Evolutionary conservation across 2,888 invertebrate genomes (phyloP), one percentile per base, ranked within the genome.

Genomic region (Tachina lurida): DNA sequence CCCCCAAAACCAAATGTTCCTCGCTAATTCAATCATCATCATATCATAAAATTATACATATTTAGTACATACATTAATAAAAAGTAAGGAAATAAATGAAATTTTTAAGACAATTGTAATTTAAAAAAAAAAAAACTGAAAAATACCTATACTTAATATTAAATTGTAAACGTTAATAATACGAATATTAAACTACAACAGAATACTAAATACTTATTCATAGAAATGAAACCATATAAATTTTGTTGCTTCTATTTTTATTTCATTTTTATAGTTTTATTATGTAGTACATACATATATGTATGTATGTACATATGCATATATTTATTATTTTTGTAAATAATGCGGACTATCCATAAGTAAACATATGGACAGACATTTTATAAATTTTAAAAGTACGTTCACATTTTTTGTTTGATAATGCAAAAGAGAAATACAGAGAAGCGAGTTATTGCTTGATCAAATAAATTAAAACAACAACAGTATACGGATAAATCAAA

Each of bases 161-260:
- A 65, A 80, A 78, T 75, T 86, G 85, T 82, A 79, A 82, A 75
- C 75, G 74, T 85, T 81, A 78, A 82, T 86, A 75, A 70, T 75
- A 75, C 70, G 75, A 70, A 80, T 79, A 75, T 71, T 67, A 85
- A 82, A 86, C 86, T 62, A 76, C 83, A 86, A 83, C 83, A 83
- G 86, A 86, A 86, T 86, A 86, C 49, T 86, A 86, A 86, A 83
- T 79, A 76, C 60, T 52, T 56, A 43, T 56, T 70, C 43, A 43
- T 31, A 80, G 56, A 19, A 79, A 71, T 75, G 85, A 85, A 85
- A 85, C 85, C 85, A 79, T 85, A 85, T 70, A 85, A 85, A 82
- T 71, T 60, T 62, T 63, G 68, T 75, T 56, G 41, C 56, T 56
- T 71, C 43, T 75, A 41, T 54, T 58, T 76, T 68, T 60, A 62